Evolutionary conservation across 2,888 invertebrate genomes (phyloP).

Genomic region (Mechanitis messenoides): DNA sequence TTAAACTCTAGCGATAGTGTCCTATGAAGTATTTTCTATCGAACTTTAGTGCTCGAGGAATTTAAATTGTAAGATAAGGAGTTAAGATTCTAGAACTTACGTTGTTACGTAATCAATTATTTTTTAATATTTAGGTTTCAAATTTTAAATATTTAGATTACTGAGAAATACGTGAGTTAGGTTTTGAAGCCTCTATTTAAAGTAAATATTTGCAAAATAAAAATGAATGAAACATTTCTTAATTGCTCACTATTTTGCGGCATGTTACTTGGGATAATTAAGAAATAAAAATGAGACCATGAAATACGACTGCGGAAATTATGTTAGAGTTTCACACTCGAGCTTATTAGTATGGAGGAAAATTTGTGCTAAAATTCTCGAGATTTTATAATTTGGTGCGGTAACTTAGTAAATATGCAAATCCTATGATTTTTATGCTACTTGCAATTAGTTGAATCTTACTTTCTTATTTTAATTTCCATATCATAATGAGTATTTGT

Average conservation of each 20-base stretch:
- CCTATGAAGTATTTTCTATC: conserved; percentile 18
- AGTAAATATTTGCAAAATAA: conserved; percentile 14
- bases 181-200: too few species aligned
- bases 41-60: conserved; percentile 13
- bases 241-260: conserved; percentile 49
- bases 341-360: conserved; percentile 8
- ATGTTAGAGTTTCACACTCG: conserved; percentile 15
- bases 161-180: too few species aligned
- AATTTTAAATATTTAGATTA: too few species aligned
- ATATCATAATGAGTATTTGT: too few species aligned
- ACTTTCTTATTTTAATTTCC: not conserved
- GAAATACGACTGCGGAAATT: conserved; percentile 34
- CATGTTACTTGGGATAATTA: conserved; percentile 51
- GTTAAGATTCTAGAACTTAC: not conserved
- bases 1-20: conserved; percentile 25
- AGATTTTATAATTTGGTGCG: conserved; percentile 6
- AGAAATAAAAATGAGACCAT: conserved; percentile 43
- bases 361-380: conserved; percentile 10
- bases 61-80: conserved; percentile 4
- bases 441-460: conserved; percentile 14
- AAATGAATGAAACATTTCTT: conserved; percentile 40
- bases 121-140: too few species aligned
- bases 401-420: not conserved
- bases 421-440: conserved; percentile 10
- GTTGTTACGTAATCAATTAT: too few species aligned